These are phyloP conservation scores for Solenopsis invicta DNA, from an alignment of 1,140 invertebrate genomes.

Conservation along the genomic window DNA sequence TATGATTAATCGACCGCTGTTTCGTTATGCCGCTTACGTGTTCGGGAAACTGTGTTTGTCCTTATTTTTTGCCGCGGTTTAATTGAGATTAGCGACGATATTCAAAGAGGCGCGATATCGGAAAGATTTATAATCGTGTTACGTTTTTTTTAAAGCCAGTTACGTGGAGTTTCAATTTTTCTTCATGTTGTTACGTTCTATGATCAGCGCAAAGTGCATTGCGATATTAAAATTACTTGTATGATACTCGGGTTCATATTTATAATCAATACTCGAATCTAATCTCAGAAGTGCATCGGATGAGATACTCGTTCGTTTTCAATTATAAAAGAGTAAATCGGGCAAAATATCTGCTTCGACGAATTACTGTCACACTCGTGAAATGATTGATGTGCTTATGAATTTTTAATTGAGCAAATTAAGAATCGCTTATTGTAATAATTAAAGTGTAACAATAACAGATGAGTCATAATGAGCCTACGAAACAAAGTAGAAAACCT, in stretches of 20 bases:
- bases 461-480: background rate
- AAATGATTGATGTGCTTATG: too few relatives aligned
- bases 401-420: slow-evolving; percentile 6
- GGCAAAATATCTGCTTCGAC: background rate
- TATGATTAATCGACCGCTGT: slow-evolving; percentile 51
- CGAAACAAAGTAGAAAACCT: background rate
- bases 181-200: background rate
- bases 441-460: background rate
- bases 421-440: background rate
- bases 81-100: slow-evolving; percentile 60
- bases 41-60: slow-evolving; percentile 50
- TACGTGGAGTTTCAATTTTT: slow-evolving; percentile 38
- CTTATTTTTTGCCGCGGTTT: slow-evolving; percentile 43
- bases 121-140: slow-evolving; percentile 46
- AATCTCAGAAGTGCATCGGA: background rate
- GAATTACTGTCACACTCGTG: background rate
- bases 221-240: slow-evolving; percentile 1
- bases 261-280: background rate
- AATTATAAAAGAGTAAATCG: background rate
- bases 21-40: slow-evolving; percentile 53
- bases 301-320: background rate
- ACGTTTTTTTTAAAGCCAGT: slow-evolving; percentile 46
- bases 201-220: background rate
- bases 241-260: background rate
- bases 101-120: slow-evolving; percentile 50